Conservation (phyloP, 2,797 vertebrate genomes). For the Manis javanica region DNA sequence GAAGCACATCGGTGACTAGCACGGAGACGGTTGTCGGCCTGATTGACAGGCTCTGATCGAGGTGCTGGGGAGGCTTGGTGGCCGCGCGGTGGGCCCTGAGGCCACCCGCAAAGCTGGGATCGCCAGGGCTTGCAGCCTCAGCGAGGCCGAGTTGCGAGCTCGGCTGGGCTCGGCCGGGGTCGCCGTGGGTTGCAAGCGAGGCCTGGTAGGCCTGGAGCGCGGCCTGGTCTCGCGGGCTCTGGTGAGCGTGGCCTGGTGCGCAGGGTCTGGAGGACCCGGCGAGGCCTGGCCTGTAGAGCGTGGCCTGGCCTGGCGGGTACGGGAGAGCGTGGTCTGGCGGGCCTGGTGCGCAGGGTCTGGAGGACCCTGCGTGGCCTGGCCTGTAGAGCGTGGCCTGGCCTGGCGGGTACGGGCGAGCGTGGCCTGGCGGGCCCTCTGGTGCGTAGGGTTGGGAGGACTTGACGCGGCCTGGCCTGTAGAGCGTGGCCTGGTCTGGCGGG, state of each 20-base stretch:
- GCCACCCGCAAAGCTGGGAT: background rate
- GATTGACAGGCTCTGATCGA: background rate
- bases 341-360: background rate
- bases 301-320: background rate
- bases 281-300: background rate
- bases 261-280: conserved; percentile 38
- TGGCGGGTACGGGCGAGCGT: background rate
- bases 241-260: conserved; percentile 9
- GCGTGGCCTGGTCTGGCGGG: conserved; percentile 7
- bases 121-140: background rate
- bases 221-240: background rate
- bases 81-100: background rate
- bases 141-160: conserved; percentile 31
- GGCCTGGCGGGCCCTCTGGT: background rate
- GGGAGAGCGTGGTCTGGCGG: conserved; percentile 27
- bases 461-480: background rate
- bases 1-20: background rate
- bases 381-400: background rate
- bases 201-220: background rate
- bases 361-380: conserved; percentile 24
- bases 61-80: background rate
- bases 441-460: background rate
- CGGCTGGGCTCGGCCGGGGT: conserved; percentile 12
- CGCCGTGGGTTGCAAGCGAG: conserved; percentile 17
- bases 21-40: background rate